phyloP scores from a whole-genome alignment of 2,113 vertebrate genomes.

The Ochotona princeps region DNA sequence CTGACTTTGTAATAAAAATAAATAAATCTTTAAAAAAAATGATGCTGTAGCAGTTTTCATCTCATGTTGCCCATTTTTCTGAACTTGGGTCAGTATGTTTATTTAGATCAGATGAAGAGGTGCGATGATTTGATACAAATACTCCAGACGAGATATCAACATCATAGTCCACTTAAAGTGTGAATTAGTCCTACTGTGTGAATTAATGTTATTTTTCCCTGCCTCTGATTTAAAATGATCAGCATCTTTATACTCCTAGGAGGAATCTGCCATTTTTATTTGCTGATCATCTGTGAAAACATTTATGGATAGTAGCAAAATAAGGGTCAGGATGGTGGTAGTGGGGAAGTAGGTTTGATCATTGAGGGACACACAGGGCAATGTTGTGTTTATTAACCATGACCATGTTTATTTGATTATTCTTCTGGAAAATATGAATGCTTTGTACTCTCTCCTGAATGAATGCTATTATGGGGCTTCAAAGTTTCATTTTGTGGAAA shows the following conservation, averaged over 20 bases:
- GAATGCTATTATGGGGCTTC: neutral
- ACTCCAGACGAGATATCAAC: constrained; percentile 44
- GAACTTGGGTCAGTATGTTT: constrained; percentile 56
- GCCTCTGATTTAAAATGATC: neutral
- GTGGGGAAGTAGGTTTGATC: neutral
- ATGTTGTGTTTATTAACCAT: constrained; percentile 3
- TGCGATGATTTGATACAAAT: constrained; percentile 7
- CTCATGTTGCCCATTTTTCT: neutral
- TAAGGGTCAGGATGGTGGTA: neutral
- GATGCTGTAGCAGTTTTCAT: constrained; percentile 43
- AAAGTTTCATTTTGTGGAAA: neutral
- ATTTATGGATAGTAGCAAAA: neutral
- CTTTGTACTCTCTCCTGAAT: neutral
- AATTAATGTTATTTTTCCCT: neutral
- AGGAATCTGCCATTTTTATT: neutral
- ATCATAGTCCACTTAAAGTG: neutral
- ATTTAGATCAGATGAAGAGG: constrained; percentile 55
- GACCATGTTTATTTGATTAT: neutral
- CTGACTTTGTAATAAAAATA: no score
- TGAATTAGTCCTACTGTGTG: neutral
- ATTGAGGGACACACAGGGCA: neutral
- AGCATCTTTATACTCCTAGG: neutral
- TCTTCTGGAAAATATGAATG: neutral
- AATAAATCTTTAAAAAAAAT: no score
- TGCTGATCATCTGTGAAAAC: neutral